Base-by-base conservation (phyloP, 1,140 invertebrate species). In the Drosophila tsacasi region DNA sequence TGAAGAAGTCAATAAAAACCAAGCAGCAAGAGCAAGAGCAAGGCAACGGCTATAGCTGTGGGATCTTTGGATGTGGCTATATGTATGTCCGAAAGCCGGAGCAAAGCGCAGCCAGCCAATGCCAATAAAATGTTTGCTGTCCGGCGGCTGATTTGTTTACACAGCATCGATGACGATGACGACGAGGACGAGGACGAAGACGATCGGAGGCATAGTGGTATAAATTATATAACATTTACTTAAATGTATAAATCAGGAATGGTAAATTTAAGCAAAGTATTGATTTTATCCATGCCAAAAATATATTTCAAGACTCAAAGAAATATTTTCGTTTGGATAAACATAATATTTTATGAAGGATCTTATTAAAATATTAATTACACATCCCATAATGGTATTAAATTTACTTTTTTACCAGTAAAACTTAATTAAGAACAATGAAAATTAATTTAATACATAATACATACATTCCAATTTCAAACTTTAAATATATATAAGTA, bases 61-160 rank as follows among this genome's bases (percentile, higher is more conserved):
- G 62, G 50, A 55, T 23, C 52, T 55, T 10, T 35, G 13, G 30
- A 27, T 63, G 32, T 25, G 64, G 30, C 47, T 39, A 67, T 30
- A 67, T 67, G 42, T 30, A 67, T 67, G 42, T 67, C 63, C 67
- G 49, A 71, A 57, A 71, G 63, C 64, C 63, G 8, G 67, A 49
- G 50, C 50, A 37, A 89, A 89, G 78, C 74, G 63, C 71, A 81
- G 86, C 83, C 62, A 69, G 37, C 39, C 67, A 75, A 67, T 74
- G 35, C 76, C 84, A 84, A 91, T 90, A 90, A 90, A 90, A 90
- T 82, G 81, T 81, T 82, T 84, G 84, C 81, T 81, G 79, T 79
- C 71, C 79, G 66, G 58, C 64, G 75, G 52, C 72, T 62, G 66
- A 81, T 81, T 89, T 89, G 85, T 89, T 90, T 89, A 89, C 60